Conservation (phyloP, 1,140 invertebrate genomes). For the Bombus balteatus region DNA sequence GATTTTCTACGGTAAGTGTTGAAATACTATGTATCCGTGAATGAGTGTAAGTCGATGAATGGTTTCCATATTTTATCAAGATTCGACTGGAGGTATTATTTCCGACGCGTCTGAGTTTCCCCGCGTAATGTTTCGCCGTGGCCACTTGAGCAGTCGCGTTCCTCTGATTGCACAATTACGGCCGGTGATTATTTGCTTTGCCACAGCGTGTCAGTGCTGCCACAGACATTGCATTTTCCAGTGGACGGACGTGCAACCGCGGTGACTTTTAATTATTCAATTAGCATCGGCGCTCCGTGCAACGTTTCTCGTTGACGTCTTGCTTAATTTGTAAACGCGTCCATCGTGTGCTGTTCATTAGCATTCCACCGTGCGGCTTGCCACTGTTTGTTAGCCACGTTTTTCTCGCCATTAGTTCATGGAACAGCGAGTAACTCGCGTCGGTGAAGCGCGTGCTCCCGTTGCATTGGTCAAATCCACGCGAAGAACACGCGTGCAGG, state of each 20-base stretch:
- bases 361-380: neutral
- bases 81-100: neutral
- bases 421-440: neutral
- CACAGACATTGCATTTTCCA: neutral
- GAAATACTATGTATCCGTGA: neutral
- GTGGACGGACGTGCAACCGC: neutral
- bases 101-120: neutral
- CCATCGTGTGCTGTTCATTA: slow-evolving; percentile 3
- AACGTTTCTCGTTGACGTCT: slow-evolving; percentile 18
- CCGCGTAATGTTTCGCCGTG: neutral
- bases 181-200: slow-evolving; percentile 41
- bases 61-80: too few relatives aligned
- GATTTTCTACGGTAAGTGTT: too few relatives aligned
- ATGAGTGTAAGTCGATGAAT: neutral
- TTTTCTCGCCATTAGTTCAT: neutral
- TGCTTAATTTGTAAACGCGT: slow-evolving; percentile 27
- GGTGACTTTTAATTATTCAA: slow-evolving; percentile 65
- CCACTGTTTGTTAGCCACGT: neutral
- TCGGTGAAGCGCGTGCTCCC: neutral
- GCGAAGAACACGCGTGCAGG: too few relatives aligned
- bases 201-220: neutral
- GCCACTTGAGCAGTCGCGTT: slow-evolving; percentile 24
- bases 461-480: neutral
- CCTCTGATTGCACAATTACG: slow-evolving; percentile 46
- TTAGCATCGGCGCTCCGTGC: slow-evolving; percentile 24